A percentile compares a stretch with the other conserved stretches of the same genome.
phyloP scores from a whole-genome alignment of 64 coral and sea anemone genomes.

The Catalaphyllia jardinei region DNA sequence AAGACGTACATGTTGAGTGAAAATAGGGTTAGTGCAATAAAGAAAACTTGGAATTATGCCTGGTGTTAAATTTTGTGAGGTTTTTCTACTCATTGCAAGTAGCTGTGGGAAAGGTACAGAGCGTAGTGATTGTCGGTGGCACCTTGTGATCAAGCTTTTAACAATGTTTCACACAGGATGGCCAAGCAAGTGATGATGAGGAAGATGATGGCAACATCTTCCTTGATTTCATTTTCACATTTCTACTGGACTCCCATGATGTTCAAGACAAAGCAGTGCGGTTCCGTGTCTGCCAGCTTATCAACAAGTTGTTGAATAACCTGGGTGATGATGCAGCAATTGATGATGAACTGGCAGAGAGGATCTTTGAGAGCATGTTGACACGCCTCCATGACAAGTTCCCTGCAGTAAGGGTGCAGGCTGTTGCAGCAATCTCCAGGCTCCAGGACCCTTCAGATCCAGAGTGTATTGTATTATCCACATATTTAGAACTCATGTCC shows the following conservation, averaged over 20 bases:
- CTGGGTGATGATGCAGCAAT: conserved; percentile 88
- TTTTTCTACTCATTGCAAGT: no score
- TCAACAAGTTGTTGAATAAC: conserved; percentile 83
- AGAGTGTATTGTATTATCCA: conserved; percentile 73
- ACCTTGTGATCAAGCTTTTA: no score
- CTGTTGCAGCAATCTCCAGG: conserved; percentile 78
- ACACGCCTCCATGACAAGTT: conserved; percentile 81
- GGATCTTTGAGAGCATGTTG: conserved; percentile 83
- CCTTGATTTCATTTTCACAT: conserved; percentile 68
- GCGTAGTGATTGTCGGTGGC: no score
- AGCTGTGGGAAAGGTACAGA: no score
- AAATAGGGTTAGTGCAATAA: no score
- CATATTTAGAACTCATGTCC: conserved; percentile 78
- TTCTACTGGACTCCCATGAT: conserved; percentile 76
- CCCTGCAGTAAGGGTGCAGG: conserved; percentile 74
- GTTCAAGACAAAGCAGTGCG: conserved; percentile 85
- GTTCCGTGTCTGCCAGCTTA: conserved; percentile 88
- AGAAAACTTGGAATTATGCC: no score
- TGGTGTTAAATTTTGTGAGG: no score
- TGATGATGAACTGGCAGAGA: conserved; percentile 85
- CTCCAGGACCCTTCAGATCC: conserved; percentile 89
- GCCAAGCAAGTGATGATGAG: conserved; percentile 63
- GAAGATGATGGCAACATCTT: conserved; percentile 66
- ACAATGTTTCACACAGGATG: conserved; percentile 24
- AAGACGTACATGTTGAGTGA: no score